phyloP scores from a whole-genome alignment of 1,140 invertebrate species.

The Drosophila yakuba region DNA sequence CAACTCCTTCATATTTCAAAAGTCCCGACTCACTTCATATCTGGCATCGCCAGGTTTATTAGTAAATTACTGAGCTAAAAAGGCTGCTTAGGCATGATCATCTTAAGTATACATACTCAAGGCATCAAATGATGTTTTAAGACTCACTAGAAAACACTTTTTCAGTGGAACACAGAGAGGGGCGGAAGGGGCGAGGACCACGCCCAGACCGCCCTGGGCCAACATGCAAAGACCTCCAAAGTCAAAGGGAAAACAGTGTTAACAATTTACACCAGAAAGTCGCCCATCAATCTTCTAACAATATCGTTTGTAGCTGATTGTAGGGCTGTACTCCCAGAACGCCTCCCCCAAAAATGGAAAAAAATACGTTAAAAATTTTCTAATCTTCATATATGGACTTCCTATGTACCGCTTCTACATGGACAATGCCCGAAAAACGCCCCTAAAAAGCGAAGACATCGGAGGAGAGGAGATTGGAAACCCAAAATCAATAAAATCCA shows the following conservation, averaged over 20 bases:
- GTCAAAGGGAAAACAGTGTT: slow-evolving; percentile 53
- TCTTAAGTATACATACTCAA: slow-evolving; percentile 31
- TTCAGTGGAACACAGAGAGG: slow-evolving; percentile 36
- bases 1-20: slow-evolving; percentile 18
- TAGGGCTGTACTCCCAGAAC: slow-evolving; percentile 41
- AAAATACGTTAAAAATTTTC: slow-evolving; percentile 39
- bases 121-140: slow-evolving; percentile 43
- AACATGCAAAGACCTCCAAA: slow-evolving; percentile 29
- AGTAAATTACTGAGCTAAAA: slow-evolving; percentile 32
- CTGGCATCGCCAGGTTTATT: slow-evolving; percentile 29
- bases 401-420: slow-evolving; percentile 39
- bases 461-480: slow-evolving; percentile 53
- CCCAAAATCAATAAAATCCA: slow-evolving; percentile 76
- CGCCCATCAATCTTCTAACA: slow-evolving; percentile 50
- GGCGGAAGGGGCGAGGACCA: slow-evolving; percentile 24
- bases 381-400: slow-evolving; percentile 35
- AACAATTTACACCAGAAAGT: slow-evolving; percentile 61
- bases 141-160: slow-evolving; percentile 47
- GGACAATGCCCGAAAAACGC: slow-evolving; percentile 49
- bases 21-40: slow-evolving; percentile 40
- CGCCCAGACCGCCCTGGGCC: slow-evolving; percentile 31
- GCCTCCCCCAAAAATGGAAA: slow-evolving; percentile 20
- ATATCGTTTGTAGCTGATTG: slow-evolving; percentile 53
- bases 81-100: slow-evolving; percentile 27
- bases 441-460: slow-evolving; percentile 31